phyloP scores from a whole-genome alignment of 2,888 invertebrate genomes.

The Erpobdella octoculata region DNA sequence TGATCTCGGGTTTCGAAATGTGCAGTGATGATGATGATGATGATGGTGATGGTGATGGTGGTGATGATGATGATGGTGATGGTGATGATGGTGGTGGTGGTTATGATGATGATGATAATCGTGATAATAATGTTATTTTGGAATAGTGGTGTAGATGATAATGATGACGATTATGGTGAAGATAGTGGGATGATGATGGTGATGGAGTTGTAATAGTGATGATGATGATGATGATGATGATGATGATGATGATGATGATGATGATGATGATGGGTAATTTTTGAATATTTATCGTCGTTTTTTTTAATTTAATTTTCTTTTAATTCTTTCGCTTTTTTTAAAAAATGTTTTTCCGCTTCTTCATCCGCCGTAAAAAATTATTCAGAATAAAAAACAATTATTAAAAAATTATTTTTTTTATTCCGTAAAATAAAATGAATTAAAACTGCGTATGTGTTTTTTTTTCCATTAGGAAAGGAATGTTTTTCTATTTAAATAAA shows the following conservation, averaged over 20 bases:
- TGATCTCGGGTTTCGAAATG: background rate
- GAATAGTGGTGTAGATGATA: background rate
- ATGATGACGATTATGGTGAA: background rate
- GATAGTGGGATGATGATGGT: background rate
- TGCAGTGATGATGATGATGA: background rate
- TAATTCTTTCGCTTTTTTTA: too few relatives aligned
- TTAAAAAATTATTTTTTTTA: too few relatives aligned
- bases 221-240: conserved; percentile 15
- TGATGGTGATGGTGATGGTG: conserved; percentile 10
- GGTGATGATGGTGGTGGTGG: background rate
- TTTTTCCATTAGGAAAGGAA: too few relatives aligned
- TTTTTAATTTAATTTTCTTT: too few relatives aligned
- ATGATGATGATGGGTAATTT: background rate
- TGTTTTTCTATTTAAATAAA: too few relatives aligned
- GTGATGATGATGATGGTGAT: conserved; percentile 14
- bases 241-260: conserved; percentile 5
- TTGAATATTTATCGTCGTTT: too few relatives aligned
- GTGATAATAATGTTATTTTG: background rate
- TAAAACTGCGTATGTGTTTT: too few relatives aligned
- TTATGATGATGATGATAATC: background rate
- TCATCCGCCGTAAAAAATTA: too few relatives aligned
- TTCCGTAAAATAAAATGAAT: too few relatives aligned
- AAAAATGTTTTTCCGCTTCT: too few relatives aligned
- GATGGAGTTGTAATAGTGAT: conserved; percentile 7
- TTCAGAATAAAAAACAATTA: too few relatives aligned